Conservation (phyloP, 2,888 invertebrate species). For the Papilio protenor region DNA sequence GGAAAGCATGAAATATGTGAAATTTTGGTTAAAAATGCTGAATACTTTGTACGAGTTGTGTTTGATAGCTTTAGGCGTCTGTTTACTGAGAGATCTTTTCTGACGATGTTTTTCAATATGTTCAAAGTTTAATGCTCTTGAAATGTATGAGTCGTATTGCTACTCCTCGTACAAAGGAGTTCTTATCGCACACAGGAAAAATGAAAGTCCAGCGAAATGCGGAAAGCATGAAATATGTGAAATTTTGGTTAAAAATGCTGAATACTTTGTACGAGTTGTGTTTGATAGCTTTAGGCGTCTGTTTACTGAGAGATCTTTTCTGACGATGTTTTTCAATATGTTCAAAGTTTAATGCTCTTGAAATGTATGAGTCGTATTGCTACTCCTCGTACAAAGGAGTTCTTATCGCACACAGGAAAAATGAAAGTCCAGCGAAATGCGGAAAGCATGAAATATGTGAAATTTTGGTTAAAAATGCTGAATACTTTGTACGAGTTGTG, state of each 20-base stretch:
- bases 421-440: constrained; percentile 20
- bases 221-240: constrained; percentile 30
- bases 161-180: constrained; percentile 17
- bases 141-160: not conserved
- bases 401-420: constrained; percentile 9
- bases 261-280: constrained; percentile 16
- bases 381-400: constrained; percentile 17
- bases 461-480: constrained; percentile 30
- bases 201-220: constrained; percentile 20
- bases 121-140: not conserved
- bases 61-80: constrained; percentile 27
- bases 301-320: not conserved
- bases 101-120: not conserved
- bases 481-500: constrained; percentile 16
- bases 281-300: constrained; percentile 27
- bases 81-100: not conserved
- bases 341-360: not conserved
- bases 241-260: constrained; percentile 30
- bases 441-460: constrained; percentile 30
- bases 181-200: constrained; percentile 9
- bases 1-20: constrained; percentile 30
- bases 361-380: not conserved
- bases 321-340: not conserved
- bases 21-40: constrained; percentile 30
- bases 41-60: constrained; percentile 16